A percentile compares a stretch with the other conserved stretches of the same genome.
phyloP scores from a whole-genome alignment of 2,888 invertebrate genomes.

The Osmoderma eremita region DNA sequence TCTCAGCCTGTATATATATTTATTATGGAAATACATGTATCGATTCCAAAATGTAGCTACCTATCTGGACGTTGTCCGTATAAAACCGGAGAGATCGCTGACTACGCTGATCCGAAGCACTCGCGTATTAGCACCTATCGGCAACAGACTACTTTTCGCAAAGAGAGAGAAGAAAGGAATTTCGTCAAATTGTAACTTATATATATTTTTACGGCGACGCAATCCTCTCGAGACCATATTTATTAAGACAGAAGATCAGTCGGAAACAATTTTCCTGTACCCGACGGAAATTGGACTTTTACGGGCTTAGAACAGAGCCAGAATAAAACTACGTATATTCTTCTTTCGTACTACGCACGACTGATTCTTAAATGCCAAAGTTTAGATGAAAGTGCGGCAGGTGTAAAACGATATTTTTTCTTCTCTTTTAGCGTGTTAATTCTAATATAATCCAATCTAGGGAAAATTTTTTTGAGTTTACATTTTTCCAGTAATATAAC shows the following conservation, averaged over 20 bases:
- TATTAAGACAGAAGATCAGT: slow-evolving; percentile 28
- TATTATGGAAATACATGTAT: too few relatives aligned
- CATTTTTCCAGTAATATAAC: too few relatives aligned
- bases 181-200: slow-evolving; percentile 32
- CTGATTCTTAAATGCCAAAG: slow-evolving; percentile 1
- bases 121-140: slow-evolving; percentile 29
- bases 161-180: slow-evolving; percentile 4
- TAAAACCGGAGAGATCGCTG: slow-evolving; percentile 33
- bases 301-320: slow-evolving; percentile 4
- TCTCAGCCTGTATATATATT: too few relatives aligned
- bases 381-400: background rate
- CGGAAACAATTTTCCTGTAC: slow-evolving; percentile 22
- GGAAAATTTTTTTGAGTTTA: too few relatives aligned
- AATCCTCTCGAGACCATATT: slow-evolving; percentile 30
- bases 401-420: too few relatives aligned
- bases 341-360: background rate
- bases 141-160: slow-evolving; percentile 13
- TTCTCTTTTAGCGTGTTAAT: too few relatives aligned
- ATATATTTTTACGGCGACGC: slow-evolving; percentile 33
- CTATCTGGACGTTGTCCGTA: slow-evolving; percentile 8
- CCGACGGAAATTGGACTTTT: slow-evolving; percentile 18
- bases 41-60: too few relatives aligned
- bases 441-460: too few relatives aligned
- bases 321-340: slow-evolving; percentile 18
- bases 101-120: slow-evolving; percentile 13